These are phyloP conservation scores for Xiphophorus maculatus DNA, from an alignment of 2,113 vertebrate species.

Conservation along the genomic window DNA sequence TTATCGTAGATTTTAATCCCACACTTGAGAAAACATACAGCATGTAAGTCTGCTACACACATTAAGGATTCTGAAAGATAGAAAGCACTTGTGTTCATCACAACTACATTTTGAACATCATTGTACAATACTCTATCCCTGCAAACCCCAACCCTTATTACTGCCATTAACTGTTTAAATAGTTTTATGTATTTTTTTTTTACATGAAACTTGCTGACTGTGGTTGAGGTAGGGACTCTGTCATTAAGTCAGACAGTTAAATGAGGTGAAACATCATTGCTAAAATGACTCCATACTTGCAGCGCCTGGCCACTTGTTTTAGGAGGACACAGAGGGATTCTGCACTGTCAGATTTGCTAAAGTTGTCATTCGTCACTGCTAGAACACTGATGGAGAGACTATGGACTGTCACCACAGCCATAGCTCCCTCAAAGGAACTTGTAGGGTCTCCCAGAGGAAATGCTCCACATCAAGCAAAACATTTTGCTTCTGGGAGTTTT, in stretches of 20 bases:
- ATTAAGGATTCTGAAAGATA: constrained; percentile 73
- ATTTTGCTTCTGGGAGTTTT: constrained; percentile 46
- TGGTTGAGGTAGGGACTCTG: constrained; percentile 61
- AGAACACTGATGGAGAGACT: constrained; percentile 44
- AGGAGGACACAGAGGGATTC: constrained; percentile 17
- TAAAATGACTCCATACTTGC: constrained; percentile 27
- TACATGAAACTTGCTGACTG: constrained; percentile 52
- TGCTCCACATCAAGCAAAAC: constrained; percentile 52
- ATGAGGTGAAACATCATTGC: constrained; percentile 24
- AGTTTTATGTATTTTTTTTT: constrained; percentile 26
- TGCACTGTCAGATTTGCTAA: constrained; percentile 51
- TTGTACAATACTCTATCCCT: constrained; percentile 73
- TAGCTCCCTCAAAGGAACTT: constrained; percentile 30
- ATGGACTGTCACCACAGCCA: constrained; percentile 39
- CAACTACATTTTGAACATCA: constrained; percentile 78
- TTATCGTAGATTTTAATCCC: constrained; percentile 65
- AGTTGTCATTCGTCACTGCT: constrained; percentile 44
- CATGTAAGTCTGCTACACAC: constrained; percentile 73
- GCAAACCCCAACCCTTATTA: constrained; percentile 43
- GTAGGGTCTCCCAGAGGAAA: constrained; percentile 44
- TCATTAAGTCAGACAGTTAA: constrained; percentile 26
- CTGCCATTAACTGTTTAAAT: constrained; percentile 49
- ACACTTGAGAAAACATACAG: constrained; percentile 67
- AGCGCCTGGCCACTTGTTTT: background rate
- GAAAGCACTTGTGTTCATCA: constrained; percentile 83